Evolutionary conservation across 2,113 vertebrate species (phyloP), one percentile per base, ranked within the genome.

Genomic region (Anguilla rostrata): DNA sequence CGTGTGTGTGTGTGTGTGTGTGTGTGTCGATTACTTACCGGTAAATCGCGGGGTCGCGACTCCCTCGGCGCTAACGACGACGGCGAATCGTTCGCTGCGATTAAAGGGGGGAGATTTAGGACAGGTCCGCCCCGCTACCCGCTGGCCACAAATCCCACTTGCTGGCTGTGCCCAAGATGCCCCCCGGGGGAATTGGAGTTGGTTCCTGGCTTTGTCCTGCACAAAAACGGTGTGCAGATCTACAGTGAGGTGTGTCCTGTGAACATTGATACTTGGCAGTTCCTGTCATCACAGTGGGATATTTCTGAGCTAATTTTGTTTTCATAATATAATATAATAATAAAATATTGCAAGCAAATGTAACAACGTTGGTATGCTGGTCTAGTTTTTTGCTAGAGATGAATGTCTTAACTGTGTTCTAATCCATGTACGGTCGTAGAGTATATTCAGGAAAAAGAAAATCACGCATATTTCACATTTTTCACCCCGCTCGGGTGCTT

Each of bases 21-120:
- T 60, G 46, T 83, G 29, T 81, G 49, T 79, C 79, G 75, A 82
- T 89, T 92, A 91, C 88, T 91, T 92, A 92, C 87, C 71, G 83
- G 56, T 85, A 79, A 82, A 83, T 87, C 85, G 88, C 86, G 90
- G 91, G 91, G 91, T 92, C 88, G 89, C 89, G 87, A 87, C 86
- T 80, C 71, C n/a, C 90, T 91, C 87, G 86, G 91, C 39, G 84
- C 81, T 87, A 78, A 89, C 87, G 89, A 89, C 81, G 15, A 75
- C 49, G 84, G 83, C 43, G 87, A 83, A 81, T 41, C 49, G 87
- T 39, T 7, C 86, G 78, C 87, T 84, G 84, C 89, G 92, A 90
- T 91, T 90, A 90, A 87, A 66, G 22, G 1, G 22, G 1, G 15
- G 14, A 82, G 39, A 81, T 14, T 20, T 80, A 80, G 34, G 34